Evolutionary conservation across 2,797 vertebrate species (phyloP).

Genomic region (Choloepus didactylus): DNA sequence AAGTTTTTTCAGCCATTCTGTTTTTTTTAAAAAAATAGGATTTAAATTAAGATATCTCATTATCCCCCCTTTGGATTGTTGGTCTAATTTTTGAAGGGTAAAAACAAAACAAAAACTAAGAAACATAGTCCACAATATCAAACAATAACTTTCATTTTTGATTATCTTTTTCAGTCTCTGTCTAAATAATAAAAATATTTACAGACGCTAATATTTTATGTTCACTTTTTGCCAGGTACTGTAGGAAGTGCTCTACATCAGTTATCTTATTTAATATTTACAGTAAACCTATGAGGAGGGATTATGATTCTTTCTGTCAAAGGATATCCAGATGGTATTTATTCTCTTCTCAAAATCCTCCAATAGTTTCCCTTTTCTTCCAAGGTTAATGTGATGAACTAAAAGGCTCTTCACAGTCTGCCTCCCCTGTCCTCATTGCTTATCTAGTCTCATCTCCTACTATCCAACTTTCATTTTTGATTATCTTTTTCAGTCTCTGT

Average conservation of each 20-base stretch:
- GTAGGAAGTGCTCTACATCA: neutral
- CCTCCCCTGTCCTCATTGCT: neutral
- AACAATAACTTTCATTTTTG: neutral
- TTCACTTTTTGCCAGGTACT: neutral
- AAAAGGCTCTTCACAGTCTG: neutral
- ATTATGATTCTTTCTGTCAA: neutral
- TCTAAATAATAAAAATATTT: slow-evolving; percentile 25
- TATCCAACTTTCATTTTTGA: slow-evolving; percentile 1
- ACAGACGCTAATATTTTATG: neutral
- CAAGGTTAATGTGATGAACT: neutral
- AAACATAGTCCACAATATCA: neutral
- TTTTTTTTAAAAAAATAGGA: neutral
- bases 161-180: neutral
- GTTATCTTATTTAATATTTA: slow-evolving; percentile 5
- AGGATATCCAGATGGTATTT: neutral
- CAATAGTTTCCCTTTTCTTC: neutral
- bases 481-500: neutral
- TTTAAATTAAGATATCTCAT: neutral
- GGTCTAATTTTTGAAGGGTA: slow-evolving; percentile 12
- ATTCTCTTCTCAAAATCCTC: neutral
- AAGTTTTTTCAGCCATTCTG: neutral
- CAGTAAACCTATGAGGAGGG: neutral
- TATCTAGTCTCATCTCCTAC: neutral
- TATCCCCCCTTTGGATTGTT: neutral
- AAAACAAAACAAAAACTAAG: neutral